Base-by-base conservation (phyloP, 2,797 vertebrate genomes). In the Odontamblyopus lacepedii region DNA sequence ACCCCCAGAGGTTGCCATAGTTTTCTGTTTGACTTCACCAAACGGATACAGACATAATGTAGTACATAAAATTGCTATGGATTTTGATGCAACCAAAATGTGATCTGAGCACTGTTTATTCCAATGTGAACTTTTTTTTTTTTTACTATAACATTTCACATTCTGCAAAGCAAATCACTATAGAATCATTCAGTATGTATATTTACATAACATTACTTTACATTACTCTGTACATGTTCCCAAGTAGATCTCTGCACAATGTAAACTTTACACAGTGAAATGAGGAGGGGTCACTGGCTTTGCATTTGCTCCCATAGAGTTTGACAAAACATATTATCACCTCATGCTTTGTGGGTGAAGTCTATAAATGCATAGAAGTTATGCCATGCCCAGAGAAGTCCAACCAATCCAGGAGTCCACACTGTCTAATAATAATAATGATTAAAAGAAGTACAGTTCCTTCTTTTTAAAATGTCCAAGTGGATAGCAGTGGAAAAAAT, bases 321-420 rank as follows among this genome's bases (percentile, higher is more conserved):
- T 65, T 55, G 73, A 63, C 71, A 75, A 59, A 71, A 78, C 80
- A 76, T 16, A 15, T 48, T 15, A 61, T 69, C 75, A 41, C n/a
- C 72, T 83, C 44, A 27, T 65, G 67, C 75, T 82, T 77, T 70
- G 71, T 65, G 65, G 71, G 71, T 50, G 68, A 79, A 69, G 94
- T 94, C 93, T 89, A 91, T 89, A 81, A 83, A 85, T 92, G 93
- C 92, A 90, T 95, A 96, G 92, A 92, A 86, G 86, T 83, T 63
- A 84, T 74, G 69, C 84, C 83, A 80, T 82, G 85, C 78, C 82
- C 61, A 72, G 68, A 88, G 81, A 84, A 38, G 30, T 55, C n/a
- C 51, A 55, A 9, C n/a, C 19, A 19, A n/a, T 68, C 71, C 63
- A 67, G 51, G 53, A 83, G 64, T 69, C 63, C n/a, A 71, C 78